Evolutionary conservation across 2,797 vertebrate genomes (phyloP).

Genomic region (Esox masquinongy): DNA sequence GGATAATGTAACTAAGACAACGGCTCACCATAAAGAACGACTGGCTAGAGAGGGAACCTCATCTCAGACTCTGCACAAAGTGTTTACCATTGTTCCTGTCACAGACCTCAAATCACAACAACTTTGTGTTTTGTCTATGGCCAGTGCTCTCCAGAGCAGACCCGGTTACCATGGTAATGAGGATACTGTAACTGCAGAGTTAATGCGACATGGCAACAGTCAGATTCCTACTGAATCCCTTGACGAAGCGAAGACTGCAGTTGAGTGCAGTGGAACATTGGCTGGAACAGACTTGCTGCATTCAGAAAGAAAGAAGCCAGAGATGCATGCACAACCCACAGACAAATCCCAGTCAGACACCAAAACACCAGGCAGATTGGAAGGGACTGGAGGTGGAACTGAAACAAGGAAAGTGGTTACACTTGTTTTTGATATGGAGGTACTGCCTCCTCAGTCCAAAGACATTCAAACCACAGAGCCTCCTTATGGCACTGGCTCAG

Average conservation of each 20-base stretch:
- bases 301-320: neutral
- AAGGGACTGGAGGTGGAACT: neutral
- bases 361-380: neutral
- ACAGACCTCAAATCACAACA: neutral
- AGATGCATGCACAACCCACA: neutral
- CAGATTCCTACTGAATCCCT: neutral
- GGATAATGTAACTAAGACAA: neutral
- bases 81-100: neutral
- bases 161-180: neutral
- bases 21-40: neutral
- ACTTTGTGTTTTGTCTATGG: neutral
- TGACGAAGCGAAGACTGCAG: neutral
- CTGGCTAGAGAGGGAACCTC: neutral
- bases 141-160: neutral
- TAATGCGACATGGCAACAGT: neutral
- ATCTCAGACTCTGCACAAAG: neutral
- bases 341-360: neutral
- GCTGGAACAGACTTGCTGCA: neutral
- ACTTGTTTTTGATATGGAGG: conserved; percentile 29
- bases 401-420: conserved; percentile 33
- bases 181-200: neutral
- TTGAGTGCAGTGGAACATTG: neutral
- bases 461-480: neutral
- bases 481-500: neutral
- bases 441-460: neutral